Conservation (phyloP, 2,888 invertebrate species). For the Trissonchulus latispiculum region DNA sequence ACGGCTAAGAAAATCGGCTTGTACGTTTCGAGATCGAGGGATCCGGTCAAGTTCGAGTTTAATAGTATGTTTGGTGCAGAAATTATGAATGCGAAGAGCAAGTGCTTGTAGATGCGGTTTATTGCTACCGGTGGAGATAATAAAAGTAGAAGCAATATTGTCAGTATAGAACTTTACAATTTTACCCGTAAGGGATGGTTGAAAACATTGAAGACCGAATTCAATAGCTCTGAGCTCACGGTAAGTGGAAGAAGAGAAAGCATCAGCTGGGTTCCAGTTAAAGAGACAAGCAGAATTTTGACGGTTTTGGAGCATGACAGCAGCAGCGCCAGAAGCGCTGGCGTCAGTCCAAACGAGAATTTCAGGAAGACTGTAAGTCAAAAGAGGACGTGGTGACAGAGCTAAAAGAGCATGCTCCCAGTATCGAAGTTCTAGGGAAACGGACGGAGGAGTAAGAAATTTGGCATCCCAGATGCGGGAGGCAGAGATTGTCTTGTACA, state of each 20-base stretch:
- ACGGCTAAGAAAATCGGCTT: neutral
- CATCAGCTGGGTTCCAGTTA: neutral
- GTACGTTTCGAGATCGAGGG: neutral
- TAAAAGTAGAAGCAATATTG: neutral
- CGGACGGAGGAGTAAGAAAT: neutral
- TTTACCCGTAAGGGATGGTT: neutral
- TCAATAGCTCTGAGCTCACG: neutral
- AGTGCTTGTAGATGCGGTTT: neutral
- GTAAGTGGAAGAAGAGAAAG: neutral
- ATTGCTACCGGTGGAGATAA: neutral
- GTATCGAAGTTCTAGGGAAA: neutral
- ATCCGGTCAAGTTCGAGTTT: neutral
- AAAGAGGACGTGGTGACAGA: neutral
- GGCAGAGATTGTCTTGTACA: neutral
- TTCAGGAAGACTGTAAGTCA: neutral
- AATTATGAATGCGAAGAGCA: neutral
- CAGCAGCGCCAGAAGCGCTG: neutral
- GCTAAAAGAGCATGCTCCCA: neutral
- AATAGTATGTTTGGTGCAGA: neutral
- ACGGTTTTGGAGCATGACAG: neutral
- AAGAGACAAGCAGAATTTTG: neutral
- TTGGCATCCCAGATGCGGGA: neutral
- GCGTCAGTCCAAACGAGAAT: neutral
- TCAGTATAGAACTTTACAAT: slow-evolving; percentile 5
- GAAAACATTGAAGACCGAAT: neutral